Evolutionary conservation across 2,888 invertebrate genomes (phyloP).

Genomic region (Andrena camellia): DNA sequence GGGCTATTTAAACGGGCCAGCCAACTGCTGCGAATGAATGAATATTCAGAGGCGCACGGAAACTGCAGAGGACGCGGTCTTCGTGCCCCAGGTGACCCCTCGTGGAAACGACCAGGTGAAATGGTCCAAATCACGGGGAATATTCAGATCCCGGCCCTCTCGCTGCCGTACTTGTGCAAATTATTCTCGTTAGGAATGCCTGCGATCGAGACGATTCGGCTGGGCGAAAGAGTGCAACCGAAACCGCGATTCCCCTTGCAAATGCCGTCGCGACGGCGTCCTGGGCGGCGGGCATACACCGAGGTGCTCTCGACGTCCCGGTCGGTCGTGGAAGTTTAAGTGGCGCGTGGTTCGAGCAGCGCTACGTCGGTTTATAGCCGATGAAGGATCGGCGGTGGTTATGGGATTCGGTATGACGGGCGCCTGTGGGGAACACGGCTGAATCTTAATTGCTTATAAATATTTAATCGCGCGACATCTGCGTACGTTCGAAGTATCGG

Average conservation of each 20-base stretch:
- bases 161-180: constrained; percentile 52
- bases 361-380: background rate
- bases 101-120: constrained; percentile 76
- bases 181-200: constrained; percentile 67
- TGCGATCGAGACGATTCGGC: constrained; percentile 48
- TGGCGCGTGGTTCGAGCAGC: background rate
- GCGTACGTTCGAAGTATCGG: background rate
- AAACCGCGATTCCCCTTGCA: constrained; percentile 56
- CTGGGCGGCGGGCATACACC: background rate
- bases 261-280: constrained; percentile 50
- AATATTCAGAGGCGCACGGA: constrained; percentile 74
- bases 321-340: background rate
- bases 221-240: constrained; percentile 51
- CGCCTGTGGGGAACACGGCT: background rate
- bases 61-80: constrained; percentile 61
- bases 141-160: constrained; percentile 69
- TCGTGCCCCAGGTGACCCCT: constrained; percentile 73
- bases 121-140: constrained; percentile 78
- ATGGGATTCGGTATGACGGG: constrained; percentile 34
- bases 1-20: constrained; percentile 71
- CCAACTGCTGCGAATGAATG: constrained; percentile 73
- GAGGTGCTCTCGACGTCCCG: background rate
- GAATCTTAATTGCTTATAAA: constrained; percentile 45
- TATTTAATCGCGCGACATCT: constrained; percentile 27
- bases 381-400: constrained; percentile 24